These are phyloP conservation scores for Pristionchus maxplancki DNA, from an alignment of 2,888 invertebrate genomes.

Conservation along the genomic window DNA sequence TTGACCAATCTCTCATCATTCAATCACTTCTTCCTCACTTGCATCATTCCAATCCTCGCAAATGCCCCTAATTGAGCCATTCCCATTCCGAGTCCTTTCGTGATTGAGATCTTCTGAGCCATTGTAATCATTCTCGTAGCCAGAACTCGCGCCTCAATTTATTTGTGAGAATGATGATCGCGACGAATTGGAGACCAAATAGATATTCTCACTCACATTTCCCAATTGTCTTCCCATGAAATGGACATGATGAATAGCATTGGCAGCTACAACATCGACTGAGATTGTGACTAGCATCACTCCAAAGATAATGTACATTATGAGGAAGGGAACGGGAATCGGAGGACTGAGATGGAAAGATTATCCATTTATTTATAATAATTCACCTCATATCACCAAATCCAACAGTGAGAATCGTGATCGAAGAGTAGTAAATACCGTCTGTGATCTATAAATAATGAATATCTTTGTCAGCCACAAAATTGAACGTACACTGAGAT, in stretches of 20 bases:
- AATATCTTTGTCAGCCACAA: background rate
- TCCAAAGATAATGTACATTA: slow-evolving; percentile 70
- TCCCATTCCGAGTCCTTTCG: slow-evolving; percentile 69
- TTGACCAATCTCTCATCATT: background rate
- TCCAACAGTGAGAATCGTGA: slow-evolving; percentile 73
- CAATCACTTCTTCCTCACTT: background rate
- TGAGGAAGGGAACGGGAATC: slow-evolving; percentile 65
- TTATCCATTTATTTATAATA: background rate
- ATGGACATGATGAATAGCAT: slow-evolving; percentile 72
- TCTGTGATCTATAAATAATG: slow-evolving; percentile 60
- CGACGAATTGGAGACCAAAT: background rate
- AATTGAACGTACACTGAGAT: background rate
- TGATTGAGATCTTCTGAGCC: slow-evolving; percentile 72
- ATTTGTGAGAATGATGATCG: no score
- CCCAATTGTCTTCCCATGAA: slow-evolving; percentile 72
- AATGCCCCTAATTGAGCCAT: slow-evolving; percentile 71
- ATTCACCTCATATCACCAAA: slow-evolving; percentile 72
- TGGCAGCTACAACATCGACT: slow-evolving; percentile 72
- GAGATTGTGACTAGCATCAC: slow-evolving; percentile 71
- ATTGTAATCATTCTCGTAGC: slow-evolving; percentile 59
- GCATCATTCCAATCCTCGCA: slow-evolving; percentile 70
- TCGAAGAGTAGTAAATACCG: slow-evolving; percentile 70
- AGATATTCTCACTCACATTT: slow-evolving; percentile 6
- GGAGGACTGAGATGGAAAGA: slow-evolving; percentile 64
- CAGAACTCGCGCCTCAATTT: slow-evolving; percentile 46